phyloP scores from a whole-genome alignment of 2,888 invertebrate genomes.

The Thereva unica region DNA sequence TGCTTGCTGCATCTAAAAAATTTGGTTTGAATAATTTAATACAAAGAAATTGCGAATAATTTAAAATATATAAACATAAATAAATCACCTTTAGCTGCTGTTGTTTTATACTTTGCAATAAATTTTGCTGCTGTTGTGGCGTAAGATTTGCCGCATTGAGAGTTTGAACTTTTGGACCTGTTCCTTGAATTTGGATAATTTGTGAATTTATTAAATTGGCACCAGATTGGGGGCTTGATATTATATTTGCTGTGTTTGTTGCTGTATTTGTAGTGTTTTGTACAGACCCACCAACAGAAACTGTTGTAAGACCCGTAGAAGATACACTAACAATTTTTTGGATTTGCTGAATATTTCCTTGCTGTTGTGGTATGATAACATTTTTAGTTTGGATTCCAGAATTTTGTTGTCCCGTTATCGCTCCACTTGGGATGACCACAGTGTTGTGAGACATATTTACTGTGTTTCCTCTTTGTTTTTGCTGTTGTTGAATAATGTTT shows the following conservation, averaged over 20 bases:
- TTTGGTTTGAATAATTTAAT: neutral
- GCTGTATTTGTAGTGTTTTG: conserved; percentile 2
- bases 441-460: conserved; percentile 38
- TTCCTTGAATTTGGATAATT: conserved; percentile 45
- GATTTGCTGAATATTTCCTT: conserved; percentile 45
- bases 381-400: conserved; percentile 43
- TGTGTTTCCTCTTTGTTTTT: conserved; percentile 31
- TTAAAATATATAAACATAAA: neutral
- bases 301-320: conserved; percentile 33
- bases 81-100: conserved; percentile 40
- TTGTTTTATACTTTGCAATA: conserved; percentile 55
- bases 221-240: conserved; percentile 30
- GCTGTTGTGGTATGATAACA: conserved; percentile 46
- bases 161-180: conserved; percentile 48
- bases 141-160: conserved; percentile 52
- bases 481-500: conserved; percentile 46
- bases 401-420: conserved; percentile 34
- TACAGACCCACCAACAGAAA: conserved; percentile 17
- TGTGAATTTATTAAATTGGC: conserved; percentile 43
- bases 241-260: conserved; percentile 30
- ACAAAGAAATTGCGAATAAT: neutral
- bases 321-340: conserved; percentile 45
- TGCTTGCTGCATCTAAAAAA: conserved; percentile 22
- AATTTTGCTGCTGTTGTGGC: conserved; percentile 53
- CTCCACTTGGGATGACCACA: conserved; percentile 36